Evolutionary conservation across 2,797 vertebrate species (phyloP), one percentile per base, ranked within the genome.

Genomic region (Takifugu ocellatus): DNA sequence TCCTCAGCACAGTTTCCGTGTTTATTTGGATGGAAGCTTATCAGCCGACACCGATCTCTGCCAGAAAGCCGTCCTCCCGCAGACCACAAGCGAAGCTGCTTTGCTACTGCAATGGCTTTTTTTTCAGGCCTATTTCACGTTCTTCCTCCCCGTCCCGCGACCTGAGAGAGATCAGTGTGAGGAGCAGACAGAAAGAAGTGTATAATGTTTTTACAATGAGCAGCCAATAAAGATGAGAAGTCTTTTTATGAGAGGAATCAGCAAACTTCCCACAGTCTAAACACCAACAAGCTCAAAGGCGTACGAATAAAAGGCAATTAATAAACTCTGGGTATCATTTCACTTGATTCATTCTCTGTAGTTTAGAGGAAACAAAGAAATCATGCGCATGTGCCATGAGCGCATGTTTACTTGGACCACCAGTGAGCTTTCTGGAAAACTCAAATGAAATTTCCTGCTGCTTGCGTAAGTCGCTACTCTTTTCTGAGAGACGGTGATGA

Each of bases 331-430:
- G 61, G 46, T 69, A 69, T 77, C 6, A 25, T 46, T 59, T 45
- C 67, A 66, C 4, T 31, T 66, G 62, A 60, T 79, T 61, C 72
- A 59, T 64, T 66, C 66, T 73, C 53, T 42, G 61, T 62, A 58
- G 54, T 47, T 45, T 10, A 46, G 1, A 25, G 53, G 59, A 49
- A 75, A 85, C 78, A 86, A 84, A 85, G 73, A 74, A 72, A 68
- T 70, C n/a, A 48, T 61, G 59, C 74, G 43, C 72, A 63, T 62
- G 54, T 70, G 47, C 62, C 72, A 72, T 36, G n/a, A 56, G 51
- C 27, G 53, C 70, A 59, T 64, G 61, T 69, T 68, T 67, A 54
- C 39, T 56, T 51, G 57, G 51, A 77, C 66, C 66, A 17, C 24
- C 16, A 14, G 26, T 46, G 70, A 68, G 71, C 66, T 79, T 69